Percentiles rank a stretch among this genome's conserved stretches.
These are phyloP conservation scores for Phocoena sinus DNA, from an alignment of 2,113 vertebrate species.

Conservation along the genomic window DNA sequence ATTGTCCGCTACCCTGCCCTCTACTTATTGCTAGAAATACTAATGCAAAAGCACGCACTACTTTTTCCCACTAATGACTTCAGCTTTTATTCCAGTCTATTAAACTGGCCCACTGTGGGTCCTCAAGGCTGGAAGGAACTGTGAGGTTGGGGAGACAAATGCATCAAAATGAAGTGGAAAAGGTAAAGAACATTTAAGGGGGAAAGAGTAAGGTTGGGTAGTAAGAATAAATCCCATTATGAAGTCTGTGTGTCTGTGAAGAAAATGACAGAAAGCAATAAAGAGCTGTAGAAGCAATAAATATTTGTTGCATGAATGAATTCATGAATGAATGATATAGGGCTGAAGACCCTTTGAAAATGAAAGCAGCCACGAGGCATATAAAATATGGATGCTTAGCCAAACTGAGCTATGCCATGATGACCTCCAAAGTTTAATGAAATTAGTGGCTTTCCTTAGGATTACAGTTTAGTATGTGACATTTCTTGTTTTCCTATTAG, in stretches of 20 bases:
- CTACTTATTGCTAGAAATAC: constrained; percentile 7
- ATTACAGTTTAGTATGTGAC: not conserved
- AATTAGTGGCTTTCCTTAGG: not conserved
- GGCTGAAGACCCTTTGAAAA: not conserved
- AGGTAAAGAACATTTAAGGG: not conserved
- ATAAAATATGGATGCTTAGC: not conserved
- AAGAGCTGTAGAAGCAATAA: not conserved
- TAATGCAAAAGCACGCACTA: not conserved
- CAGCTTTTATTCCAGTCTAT: not conserved
- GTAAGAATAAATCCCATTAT: not conserved
- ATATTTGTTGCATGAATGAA: not conserved
- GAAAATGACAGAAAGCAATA: not conserved
- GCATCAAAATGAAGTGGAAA: not conserved
- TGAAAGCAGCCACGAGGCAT: not conserved
- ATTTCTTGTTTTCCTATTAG: not conserved
- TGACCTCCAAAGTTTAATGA: not conserved
- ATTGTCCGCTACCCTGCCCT: not conserved
- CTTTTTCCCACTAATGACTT: not conserved
- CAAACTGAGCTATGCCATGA: not conserved
- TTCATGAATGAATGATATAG: not conserved
- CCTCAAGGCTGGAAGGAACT: not conserved
- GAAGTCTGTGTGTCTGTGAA: not conserved
- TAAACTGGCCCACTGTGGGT: not conserved
- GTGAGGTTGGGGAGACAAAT: not conserved
- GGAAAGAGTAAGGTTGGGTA: not conserved